Conservation (phyloP, 2,888 invertebrate genomes). For the Melanostoma scalare region DNA sequence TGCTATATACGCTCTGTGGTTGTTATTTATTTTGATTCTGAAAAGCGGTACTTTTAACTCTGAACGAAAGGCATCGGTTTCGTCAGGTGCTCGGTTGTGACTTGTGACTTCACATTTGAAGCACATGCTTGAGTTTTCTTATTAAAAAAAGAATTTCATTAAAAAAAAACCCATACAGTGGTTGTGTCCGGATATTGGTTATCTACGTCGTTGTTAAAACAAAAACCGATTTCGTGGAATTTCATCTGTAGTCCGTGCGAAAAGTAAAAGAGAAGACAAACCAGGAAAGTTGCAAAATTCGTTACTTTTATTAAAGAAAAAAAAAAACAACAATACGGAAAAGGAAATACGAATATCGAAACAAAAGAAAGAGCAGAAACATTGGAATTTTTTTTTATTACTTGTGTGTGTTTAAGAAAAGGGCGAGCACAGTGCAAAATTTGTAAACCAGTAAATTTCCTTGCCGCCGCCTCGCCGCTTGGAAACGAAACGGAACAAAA, state of each 20-base stretch:
- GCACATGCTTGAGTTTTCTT: conserved; percentile 52
- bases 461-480: conserved; percentile 3
- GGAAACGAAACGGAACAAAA: conserved; percentile 5
- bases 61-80: conserved; percentile 21
- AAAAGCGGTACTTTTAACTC: conserved; percentile 40
- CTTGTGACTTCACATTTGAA: background rate
- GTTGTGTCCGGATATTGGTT: conserved; percentile 32
- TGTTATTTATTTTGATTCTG: conserved; percentile 38
- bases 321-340: conserved; percentile 40
- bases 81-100: conserved; percentile 29
- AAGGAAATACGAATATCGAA: conserved; percentile 45
- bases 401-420: conserved; percentile 5
- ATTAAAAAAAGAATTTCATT: conserved; percentile 9
- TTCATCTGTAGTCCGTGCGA: conserved; percentile 1
- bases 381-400: conserved; percentile 4
- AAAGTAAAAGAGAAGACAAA: conserved; percentile 1
- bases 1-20: conserved; percentile 32
- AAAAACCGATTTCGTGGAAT: conserved; percentile 37
- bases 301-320: conserved; percentile 20
- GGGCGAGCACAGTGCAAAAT: conserved; percentile 39
- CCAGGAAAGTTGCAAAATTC: conserved; percentile 29
- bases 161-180: conserved; percentile 6
- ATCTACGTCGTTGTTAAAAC: conserved; percentile 9
- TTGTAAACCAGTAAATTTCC: conserved; percentile 42
- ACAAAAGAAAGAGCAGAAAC: conserved; percentile 14